Evolutionary conservation across 2,888 invertebrate species (phyloP).

Genomic region (Pedicia rivosa): DNA sequence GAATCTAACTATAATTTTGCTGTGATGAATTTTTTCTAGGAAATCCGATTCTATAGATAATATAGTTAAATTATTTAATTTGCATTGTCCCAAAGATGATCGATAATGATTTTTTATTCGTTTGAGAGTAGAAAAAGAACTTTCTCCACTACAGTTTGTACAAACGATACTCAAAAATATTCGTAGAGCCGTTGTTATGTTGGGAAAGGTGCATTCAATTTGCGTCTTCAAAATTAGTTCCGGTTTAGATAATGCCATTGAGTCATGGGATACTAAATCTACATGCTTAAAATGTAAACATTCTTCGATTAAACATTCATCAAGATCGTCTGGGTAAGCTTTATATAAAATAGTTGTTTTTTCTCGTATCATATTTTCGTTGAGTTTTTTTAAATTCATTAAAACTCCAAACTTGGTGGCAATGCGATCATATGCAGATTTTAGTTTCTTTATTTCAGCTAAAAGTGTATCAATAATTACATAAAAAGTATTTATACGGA

Average conservation of each 20-base stretch:
- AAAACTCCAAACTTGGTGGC: no score
- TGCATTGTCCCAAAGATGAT: background rate
- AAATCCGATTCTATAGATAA: no score
- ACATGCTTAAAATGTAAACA: conserved; percentile 1
- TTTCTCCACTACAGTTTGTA: background rate
- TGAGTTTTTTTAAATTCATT: no score
- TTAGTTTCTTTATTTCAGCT: no score
- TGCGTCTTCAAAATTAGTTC: background rate
- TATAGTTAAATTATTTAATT: background rate
- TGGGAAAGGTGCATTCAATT: background rate
- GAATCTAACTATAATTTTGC: no score
- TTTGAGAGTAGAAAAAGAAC: background rate
- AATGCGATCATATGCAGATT: no score
- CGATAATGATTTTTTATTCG: background rate
- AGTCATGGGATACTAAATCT: background rate
- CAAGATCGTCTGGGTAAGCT: background rate
- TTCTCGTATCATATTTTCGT: no score
- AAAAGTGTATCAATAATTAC: no score
- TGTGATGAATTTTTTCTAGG: no score
- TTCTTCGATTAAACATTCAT: background rate
- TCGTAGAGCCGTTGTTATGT: background rate
- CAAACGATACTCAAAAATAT: no score
- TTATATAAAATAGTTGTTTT: no score
- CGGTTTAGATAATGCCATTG: background rate
- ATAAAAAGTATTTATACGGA: no score